These are phyloP conservation scores for Oreochromis niloticus DNA, from an alignment of 2,113 vertebrate genomes.

Conservation along the genomic window DNA sequence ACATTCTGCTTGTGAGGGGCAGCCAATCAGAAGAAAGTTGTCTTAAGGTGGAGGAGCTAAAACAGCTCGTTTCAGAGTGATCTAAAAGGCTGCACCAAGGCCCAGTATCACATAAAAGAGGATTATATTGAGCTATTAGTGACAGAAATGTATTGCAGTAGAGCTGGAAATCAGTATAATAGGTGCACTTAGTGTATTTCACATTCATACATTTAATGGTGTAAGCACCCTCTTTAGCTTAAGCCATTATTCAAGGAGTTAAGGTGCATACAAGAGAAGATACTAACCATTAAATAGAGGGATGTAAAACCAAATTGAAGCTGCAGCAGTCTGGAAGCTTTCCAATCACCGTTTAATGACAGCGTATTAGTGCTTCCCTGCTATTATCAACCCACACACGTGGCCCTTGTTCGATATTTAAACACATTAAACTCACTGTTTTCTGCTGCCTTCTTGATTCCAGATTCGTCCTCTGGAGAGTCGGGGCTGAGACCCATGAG, in stretches of 20 bases:
- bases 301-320: not conserved
- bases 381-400: not conserved
- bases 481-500: constrained; percentile 91
- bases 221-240: not conserved
- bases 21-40: not conserved
- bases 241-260: not conserved
- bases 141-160: not conserved
- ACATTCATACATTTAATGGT: not conserved
- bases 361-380: not conserved
- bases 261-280: not conserved
- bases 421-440: constrained; percentile 77
- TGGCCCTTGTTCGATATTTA: not conserved
- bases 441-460: constrained; percentile 95
- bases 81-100: not conserved
- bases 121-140: not conserved
- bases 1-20: not conserved
- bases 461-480: constrained; percentile 88
- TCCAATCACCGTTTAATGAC: not conserved
- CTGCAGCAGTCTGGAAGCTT: not conserved
- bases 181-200: not conserved
- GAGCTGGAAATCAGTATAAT: not conserved
- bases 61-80: not conserved
- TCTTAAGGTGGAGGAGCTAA: not conserved
- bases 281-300: not conserved
- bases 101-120: not conserved